Percentiles rank a stretch among this genome's conserved stretches.
Evolutionary conservation across 2,113 vertebrate genomes (phyloP).

Genomic region (Oncorhynchus nerka): DNA sequence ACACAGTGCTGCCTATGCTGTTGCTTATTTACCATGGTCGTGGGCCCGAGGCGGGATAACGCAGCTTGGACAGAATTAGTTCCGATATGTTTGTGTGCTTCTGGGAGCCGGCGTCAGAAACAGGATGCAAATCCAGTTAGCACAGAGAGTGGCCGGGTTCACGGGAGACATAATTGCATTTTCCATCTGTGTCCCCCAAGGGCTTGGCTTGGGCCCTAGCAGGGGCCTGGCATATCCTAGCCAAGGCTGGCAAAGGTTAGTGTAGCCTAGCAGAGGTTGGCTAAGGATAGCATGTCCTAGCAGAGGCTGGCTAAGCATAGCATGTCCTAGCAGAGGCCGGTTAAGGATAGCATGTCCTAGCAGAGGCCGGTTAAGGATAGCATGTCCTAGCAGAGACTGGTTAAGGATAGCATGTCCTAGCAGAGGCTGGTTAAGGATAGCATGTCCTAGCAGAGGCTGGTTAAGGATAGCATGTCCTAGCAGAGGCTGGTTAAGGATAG

Average conservation of each 20-base stretch:
- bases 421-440: no score
- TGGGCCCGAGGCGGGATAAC: slow-evolving; percentile 39
- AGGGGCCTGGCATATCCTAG: slow-evolving; percentile 1
- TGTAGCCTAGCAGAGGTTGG: background rate
- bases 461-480: no score
- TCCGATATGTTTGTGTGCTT: slow-evolving; percentile 42
- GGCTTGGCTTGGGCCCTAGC: slow-evolving; percentile 29
- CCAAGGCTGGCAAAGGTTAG: background rate
- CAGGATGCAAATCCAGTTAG: slow-evolving; percentile 57
- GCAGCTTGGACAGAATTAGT: slow-evolving; percentile 53
- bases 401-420: no score
- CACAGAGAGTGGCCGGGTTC: slow-evolving; percentile 61
- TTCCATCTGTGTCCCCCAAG: slow-evolving; percentile 63
- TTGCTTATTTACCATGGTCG: slow-evolving; percentile 34
- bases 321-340: no score
- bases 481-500: no score
- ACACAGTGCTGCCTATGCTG: background rate
- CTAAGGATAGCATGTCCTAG: no score
- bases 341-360: no score
- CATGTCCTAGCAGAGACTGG: no score
- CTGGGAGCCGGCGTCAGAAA: slow-evolving; percentile 37
- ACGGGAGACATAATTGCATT: slow-evolving; percentile 72
- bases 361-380: no score
- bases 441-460: no score
- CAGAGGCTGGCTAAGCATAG: no score